Percentiles rank a stretch among this genome's conserved stretches.
These are phyloP conservation scores for Drosophila grimshawi DNA, from an alignment of 1,140 invertebrate species.

Conservation along the genomic window DNA sequence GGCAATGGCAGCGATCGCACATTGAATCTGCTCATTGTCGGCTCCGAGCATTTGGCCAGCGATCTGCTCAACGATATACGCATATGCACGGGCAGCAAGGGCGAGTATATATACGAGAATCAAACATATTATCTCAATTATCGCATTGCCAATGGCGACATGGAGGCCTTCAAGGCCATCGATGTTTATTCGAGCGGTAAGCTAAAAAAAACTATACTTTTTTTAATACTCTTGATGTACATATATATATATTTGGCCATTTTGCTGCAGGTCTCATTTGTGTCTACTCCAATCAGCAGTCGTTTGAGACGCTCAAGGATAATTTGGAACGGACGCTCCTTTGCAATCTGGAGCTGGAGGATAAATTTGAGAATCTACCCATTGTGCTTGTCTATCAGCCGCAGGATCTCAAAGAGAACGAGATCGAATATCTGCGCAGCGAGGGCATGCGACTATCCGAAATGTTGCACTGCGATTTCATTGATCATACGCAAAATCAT, in stretches of 20 bases:
- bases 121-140: slow-evolving; percentile 93
- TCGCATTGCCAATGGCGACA: slow-evolving; percentile 93
- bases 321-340: slow-evolving; percentile 96
- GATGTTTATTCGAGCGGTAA: slow-evolving; percentile 86
- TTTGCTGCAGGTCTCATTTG: slow-evolving; percentile 90
- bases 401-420: slow-evolving; percentile 93
- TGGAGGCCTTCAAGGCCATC: slow-evolving; percentile 84
- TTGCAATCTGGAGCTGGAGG: slow-evolving; percentile 95
- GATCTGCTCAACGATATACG: slow-evolving; percentile 91
- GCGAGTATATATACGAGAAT: slow-evolving; percentile 94
- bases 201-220: slow-evolving; percentile 49
- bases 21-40: slow-evolving; percentile 90
- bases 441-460: slow-evolving; percentile 96
- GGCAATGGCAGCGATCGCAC: slow-evolving; percentile 87
- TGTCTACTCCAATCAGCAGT: slow-evolving; percentile 95
- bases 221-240: not conserved
- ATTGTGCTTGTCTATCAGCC: slow-evolving; percentile 96
- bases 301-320: slow-evolving; percentile 95
- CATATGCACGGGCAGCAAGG: slow-evolving; percentile 88
- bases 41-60: slow-evolving; percentile 90
- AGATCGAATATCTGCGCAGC: slow-evolving; percentile 91
- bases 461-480: slow-evolving; percentile 87
- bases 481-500: slow-evolving; percentile 83
- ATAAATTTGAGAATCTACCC: slow-evolving; percentile 93
- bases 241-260: not conserved